phyloP scores from a whole-genome alignment of 1,140 invertebrate species.

The Lanistes nyassanus region DNA sequence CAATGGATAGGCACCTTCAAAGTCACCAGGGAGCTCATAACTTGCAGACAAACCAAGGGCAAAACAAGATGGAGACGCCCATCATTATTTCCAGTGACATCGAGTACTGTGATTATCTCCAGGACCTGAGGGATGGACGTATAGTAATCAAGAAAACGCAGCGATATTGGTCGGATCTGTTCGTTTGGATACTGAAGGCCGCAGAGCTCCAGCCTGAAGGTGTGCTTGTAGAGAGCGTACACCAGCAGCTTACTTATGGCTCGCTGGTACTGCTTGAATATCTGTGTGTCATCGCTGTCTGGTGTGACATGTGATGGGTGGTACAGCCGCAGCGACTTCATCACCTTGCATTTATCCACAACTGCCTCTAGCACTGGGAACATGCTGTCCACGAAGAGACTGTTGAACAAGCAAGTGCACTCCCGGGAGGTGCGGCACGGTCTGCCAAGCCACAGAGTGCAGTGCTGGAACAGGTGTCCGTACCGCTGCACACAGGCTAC shows the following conservation, averaged over 20 bases:
- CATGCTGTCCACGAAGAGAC: background rate
- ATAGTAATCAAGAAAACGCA: conserved; percentile 23
- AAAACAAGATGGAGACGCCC: background rate
- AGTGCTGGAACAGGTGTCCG: conserved; percentile 22
- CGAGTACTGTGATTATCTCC: conserved; percentile 13
- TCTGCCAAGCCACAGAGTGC: conserved; percentile 16
- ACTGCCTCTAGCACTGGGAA: conserved; percentile 14
- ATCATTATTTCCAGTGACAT: conserved; percentile 12
- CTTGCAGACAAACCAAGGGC: background rate
- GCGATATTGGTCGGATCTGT: conserved; percentile 19
- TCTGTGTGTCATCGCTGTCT: conserved; percentile 11
- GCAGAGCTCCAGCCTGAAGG: conserved; percentile 18
- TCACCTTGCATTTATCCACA: conserved; percentile 4
- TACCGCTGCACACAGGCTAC: conserved; percentile 7
- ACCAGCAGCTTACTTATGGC: conserved; percentile 16
- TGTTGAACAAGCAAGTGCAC: conserved; percentile 18
- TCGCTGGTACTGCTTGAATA: conserved; percentile 23
- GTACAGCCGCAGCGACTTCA: conserved; percentile 16
- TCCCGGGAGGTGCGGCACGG: conserved; percentile 14
- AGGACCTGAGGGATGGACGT: conserved; percentile 14
- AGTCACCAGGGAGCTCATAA: conserved; percentile 7
- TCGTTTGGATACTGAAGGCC: conserved; percentile 15
- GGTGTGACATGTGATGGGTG: conserved; percentile 19
- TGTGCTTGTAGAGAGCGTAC: conserved; percentile 4
- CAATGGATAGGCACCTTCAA: conserved; percentile 20